Evolutionary conservation across 2,888 invertebrate genomes (phyloP).

Genomic region (Coelinius sp.): DNA sequence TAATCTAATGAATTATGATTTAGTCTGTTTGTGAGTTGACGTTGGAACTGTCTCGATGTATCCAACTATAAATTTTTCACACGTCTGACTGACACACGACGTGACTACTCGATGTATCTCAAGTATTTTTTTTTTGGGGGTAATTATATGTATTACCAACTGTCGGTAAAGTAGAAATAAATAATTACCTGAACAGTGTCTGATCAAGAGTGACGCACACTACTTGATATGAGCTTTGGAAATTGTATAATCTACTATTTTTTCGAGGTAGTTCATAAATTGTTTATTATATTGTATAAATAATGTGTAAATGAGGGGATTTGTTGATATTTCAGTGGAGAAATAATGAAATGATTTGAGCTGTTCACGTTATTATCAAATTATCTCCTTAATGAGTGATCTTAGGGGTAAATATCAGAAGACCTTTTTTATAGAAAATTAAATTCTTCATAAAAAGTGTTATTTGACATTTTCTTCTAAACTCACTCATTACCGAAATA

Average conservation of each 20-base stretch:
- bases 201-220: slow-evolving; percentile 2
- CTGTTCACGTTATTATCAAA: too few relatives aligned
- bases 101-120: slow-evolving; percentile 29
- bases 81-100: slow-evolving; percentile 33
- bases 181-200: neutral
- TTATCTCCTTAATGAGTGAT: too few relatives aligned
- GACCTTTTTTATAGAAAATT: too few relatives aligned
- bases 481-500: too few relatives aligned
- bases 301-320: neutral
- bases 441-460: too few relatives aligned
- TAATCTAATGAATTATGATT: neutral
- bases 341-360: neutral
- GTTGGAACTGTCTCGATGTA: neutral
- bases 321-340: neutral
- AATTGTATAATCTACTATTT: neutral
- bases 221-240: slow-evolving; percentile 24
- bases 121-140: neutral
- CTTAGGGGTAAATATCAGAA: too few relatives aligned
- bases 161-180: slow-evolving; percentile 6
- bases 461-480: too few relatives aligned
- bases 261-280: neutral
- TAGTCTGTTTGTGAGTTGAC: neutral
- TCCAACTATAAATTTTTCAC: neutral
- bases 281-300: slow-evolving; percentile 19
- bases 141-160: slow-evolving; percentile 6